Percentiles rank a stretch among this genome's conserved stretches.
phyloP scores from a whole-genome alignment of 2,888 invertebrate genomes.

The Athalia rosae region DNA sequence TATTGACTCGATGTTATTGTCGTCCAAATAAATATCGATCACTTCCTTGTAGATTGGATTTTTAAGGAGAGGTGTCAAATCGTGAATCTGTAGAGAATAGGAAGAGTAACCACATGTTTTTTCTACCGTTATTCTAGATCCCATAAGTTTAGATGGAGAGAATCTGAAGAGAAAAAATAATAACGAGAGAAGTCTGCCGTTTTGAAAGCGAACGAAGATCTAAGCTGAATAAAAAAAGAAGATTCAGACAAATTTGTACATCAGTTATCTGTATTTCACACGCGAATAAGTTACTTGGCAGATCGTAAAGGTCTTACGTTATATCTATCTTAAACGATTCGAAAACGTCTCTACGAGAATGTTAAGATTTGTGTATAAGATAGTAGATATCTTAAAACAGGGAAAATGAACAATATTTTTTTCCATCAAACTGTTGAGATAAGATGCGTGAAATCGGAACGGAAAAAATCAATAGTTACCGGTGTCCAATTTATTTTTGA shows the following conservation, averaged over 20 bases:
- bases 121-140: too few relatives aligned
- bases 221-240: background rate
- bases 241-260: background rate
- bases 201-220: background rate
- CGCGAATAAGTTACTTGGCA: background rate
- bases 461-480: too few relatives aligned
- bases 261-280: background rate
- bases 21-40: conserved; percentile 84
- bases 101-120: background rate
- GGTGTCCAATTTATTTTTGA: background rate
- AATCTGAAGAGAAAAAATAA: too few relatives aligned
- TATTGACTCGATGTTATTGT: conserved; percentile 82
- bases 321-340: background rate
- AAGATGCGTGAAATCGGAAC: too few relatives aligned
- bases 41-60: conserved; percentile 82
- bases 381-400: background rate
- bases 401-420: too few relatives aligned
- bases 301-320: conserved; percentile 14
- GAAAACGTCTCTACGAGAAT: background rate
- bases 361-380: background rate
- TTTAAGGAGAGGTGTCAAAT: conserved; percentile 78
- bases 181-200: too few relatives aligned
- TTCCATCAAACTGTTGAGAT: too few relatives aligned
- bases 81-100: conserved; percentile 76
- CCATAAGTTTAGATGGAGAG: too few relatives aligned